Percentiles rank a stretch among this genome's conserved stretches.
These are phyloP conservation scores for Homarus gammarus DNA, from an alignment of 2,888 invertebrate species.

Conservation along the genomic window DNA sequence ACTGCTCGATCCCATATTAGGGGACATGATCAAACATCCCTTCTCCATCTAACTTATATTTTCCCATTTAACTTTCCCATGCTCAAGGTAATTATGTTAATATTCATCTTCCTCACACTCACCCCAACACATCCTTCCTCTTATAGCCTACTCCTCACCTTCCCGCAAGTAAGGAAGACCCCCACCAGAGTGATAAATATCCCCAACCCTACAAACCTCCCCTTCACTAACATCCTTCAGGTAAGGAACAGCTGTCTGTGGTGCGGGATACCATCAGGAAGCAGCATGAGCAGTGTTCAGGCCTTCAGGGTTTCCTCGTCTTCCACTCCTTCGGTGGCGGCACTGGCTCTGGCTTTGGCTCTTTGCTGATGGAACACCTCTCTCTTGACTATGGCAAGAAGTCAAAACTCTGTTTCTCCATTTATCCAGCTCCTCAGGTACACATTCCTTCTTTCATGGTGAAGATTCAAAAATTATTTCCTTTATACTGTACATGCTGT, in stretches of 20 bases:
- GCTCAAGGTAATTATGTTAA: too few relatives aligned
- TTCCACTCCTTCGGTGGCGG: constrained; percentile 82
- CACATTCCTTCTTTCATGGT: too few relatives aligned
- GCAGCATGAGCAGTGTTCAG: constrained; percentile 88
- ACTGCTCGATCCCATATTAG: too few relatives aligned
- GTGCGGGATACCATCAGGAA: constrained; percentile 82
- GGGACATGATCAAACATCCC: too few relatives aligned
- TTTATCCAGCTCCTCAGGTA: constrained; percentile 89
- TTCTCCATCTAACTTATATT: too few relatives aligned
- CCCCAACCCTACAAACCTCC: not conserved
- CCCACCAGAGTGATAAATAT: not conserved
- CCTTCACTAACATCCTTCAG: constrained; percentile 76
- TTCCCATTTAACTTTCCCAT: too few relatives aligned
- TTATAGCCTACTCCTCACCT: too few relatives aligned
- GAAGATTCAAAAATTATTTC: too few relatives aligned
- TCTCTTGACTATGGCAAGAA: constrained; percentile 82
- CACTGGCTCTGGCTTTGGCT: constrained; percentile 82
- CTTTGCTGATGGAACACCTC: constrained; percentile 82
- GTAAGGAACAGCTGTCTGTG: constrained; percentile 78
- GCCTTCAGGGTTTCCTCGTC: constrained; percentile 80
- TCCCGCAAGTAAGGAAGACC: too few relatives aligned
- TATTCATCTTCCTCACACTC: too few relatives aligned
- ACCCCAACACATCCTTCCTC: too few relatives aligned
- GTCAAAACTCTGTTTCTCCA: constrained; percentile 89
- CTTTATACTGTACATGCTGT: too few relatives aligned